These are phyloP conservation scores for Embiotoca jacksoni DNA, from an alignment of 2,113 vertebrate species.

Conservation along the genomic window DNA sequence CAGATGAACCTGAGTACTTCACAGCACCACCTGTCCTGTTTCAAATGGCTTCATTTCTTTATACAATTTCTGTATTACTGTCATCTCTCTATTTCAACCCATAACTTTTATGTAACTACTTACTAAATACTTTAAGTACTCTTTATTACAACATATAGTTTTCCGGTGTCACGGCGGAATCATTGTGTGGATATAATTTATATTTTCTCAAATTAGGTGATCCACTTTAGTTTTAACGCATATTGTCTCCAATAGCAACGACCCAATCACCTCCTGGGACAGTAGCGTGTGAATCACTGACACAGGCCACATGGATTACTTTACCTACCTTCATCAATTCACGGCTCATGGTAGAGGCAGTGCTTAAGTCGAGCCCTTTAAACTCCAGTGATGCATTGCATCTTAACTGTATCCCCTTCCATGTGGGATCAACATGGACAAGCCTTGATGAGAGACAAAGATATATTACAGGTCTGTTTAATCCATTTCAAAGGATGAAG, in stretches of 20 bases:
- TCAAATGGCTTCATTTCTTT: no score
- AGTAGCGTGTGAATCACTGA: background rate
- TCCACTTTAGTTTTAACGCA: background rate
- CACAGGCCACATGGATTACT: slow-evolving; percentile 6
- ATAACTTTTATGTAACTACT: no score
- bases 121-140: no score
- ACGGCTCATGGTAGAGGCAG: slow-evolving; percentile 6
- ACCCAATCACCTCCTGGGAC: background rate
- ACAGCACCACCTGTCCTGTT: no score
- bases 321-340: slow-evolving; percentile 9
- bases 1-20: no score
- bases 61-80: no score
- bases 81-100: no score
- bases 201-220: background rate
- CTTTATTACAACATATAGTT: no score
- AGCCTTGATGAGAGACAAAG: slow-evolving; percentile 44
- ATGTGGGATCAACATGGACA: slow-evolving; percentile 30
- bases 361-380: slow-evolving; percentile 25
- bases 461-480: slow-evolving; percentile 34
- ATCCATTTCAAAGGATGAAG: slow-evolving; percentile 28
- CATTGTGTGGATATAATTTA: background rate
- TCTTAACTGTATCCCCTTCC: slow-evolving; percentile 43
- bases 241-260: background rate
- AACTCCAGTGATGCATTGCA: slow-evolving; percentile 43
- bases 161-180: background rate